Percentiles rank a stretch among this genome's conserved stretches.
Evolutionary conservation across 1,140 invertebrate species (phyloP).

Genomic region (Lamellibrachia luymesi): DNA sequence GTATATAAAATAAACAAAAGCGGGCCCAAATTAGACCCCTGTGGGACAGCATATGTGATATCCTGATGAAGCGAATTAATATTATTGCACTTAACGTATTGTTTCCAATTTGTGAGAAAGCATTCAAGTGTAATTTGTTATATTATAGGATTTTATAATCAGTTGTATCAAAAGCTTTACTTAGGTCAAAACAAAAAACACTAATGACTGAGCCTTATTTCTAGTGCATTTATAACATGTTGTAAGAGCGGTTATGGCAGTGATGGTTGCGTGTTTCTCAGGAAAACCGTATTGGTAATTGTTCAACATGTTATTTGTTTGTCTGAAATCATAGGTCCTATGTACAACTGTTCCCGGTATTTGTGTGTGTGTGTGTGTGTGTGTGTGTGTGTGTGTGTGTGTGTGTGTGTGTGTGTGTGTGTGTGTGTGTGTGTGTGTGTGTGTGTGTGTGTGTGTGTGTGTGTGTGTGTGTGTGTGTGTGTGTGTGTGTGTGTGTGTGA

Average conservation of each 20-base stretch:
- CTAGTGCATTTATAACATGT: background rate
- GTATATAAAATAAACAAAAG: slow-evolving; percentile 2
- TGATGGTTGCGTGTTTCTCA: background rate
- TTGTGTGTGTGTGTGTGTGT: too few relatives aligned
- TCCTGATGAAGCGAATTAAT: background rate
- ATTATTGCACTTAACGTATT: background rate
- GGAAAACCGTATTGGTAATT: background rate
- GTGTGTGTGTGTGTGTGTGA: too few relatives aligned
- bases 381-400: too few relatives aligned
- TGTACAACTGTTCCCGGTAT: background rate
- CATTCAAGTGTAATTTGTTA: background rate
- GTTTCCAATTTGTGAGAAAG: background rate
- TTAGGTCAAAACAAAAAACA: background rate
- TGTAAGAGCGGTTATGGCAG: background rate
- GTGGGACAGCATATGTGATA: background rate
- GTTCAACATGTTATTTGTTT: background rate
- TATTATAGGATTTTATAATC: background rate
- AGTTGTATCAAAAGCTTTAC: background rate
- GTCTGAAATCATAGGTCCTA: too few relatives aligned
- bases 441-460: too few relatives aligned
- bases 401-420: too few relatives aligned
- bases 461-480: too few relatives aligned
- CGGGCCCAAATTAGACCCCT: background rate
- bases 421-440: too few relatives aligned
- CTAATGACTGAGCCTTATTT: background rate